Evolutionary conservation across 2,113 vertebrate species (phyloP).

Genomic region (human (Homo sapiens)): DNA sequence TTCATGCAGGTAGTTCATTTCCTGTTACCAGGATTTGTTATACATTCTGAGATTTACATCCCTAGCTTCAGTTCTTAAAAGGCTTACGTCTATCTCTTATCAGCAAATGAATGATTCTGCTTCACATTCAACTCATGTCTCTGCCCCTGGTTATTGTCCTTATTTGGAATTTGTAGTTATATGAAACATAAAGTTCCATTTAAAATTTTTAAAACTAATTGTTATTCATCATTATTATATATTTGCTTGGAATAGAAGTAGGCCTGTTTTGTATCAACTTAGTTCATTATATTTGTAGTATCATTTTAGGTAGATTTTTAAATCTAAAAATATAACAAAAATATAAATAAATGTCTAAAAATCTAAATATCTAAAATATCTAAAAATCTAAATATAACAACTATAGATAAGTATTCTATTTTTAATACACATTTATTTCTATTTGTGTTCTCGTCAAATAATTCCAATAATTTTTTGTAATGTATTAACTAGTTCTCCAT

Average conservation of each 20-base stretch:
- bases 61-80: not conserved
- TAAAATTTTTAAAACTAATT: not conserved
- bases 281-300: not conserved
- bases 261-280: not conserved
- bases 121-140: not conserved
- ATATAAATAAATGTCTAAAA: no score
- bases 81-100: not conserved
- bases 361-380: no score
- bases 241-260: not conserved
- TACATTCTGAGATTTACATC: not conserved
- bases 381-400: not conserved
- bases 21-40: not conserved
- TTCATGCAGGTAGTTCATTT: not conserved
- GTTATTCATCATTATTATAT: not conserved
- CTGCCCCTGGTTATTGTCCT: not conserved
- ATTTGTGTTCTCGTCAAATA: not conserved
- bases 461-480: not conserved
- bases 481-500: not conserved
- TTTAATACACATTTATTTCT: not conserved
- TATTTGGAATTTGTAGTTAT: not conserved
- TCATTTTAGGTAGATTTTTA: not conserved
- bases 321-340: not conserved
- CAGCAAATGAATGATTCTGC: not conserved
- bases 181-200: not conserved
- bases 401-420: not conserved